Base-by-base conservation (phyloP, 2,888 invertebrate species). In the Panopea generosa region DNA sequence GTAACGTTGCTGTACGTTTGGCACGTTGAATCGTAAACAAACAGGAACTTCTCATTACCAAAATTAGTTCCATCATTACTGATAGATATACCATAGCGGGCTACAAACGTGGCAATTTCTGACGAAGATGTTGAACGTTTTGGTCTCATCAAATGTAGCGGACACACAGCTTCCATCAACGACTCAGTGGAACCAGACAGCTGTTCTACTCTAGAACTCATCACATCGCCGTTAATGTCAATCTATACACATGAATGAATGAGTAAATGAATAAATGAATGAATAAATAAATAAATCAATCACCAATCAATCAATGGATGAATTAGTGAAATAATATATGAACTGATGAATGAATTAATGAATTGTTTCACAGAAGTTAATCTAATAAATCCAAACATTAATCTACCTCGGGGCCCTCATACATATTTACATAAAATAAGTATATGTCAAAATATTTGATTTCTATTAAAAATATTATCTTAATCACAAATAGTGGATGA, bases 31-130 rank as follows among this genome's bases (percentile, higher is more conserved):
- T 60, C 29, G 22, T 24, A 26, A 4, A 60, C 47, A 24, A 47
- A 47, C 16, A 60, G 20, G 4, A 9, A 16, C 4, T 9, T 26
- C 2, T 24, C n/a, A n/a, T 60, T 47, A 11, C 60, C 47, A 27
- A 27, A 60, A 18, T 57, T 38, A 14, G 16, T 2, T 3, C 57
- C 57, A 20, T 57, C 33, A 24, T 57, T 57, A 40, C 57, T 57
- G 26, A 57, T 60, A 7, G 60, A 45, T 11, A 60, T 16, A 27
- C 47, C 60, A 26, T 45, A 60, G 16, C 14, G 18, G 3, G 47
- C 26, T 14, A 43, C 47, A 27, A 60, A 60, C 6, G 45, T 6
- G 6, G 20, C 3, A 9, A 9, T n/a, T 45, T 4, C 16, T 45
- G 4, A 11, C 6, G 33, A 33, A 7, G 33, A 33, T 7, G 33